phyloP scores from a whole-genome alignment of 2,888 invertebrate species.

The Azorinus chamasolen region DNA sequence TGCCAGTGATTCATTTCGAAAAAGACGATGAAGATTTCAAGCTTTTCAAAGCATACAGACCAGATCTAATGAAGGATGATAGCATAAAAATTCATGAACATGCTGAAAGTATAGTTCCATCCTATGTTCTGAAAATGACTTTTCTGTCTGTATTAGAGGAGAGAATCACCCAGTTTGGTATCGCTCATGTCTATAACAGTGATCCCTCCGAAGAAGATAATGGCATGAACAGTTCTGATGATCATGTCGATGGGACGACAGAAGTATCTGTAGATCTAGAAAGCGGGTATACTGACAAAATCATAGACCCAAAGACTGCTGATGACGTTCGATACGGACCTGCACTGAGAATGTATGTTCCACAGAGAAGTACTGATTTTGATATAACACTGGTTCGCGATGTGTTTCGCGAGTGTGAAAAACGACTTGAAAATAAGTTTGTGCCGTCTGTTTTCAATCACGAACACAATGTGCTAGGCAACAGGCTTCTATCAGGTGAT shows the following conservation, averaged over 20 bases:
- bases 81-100: conserved; percentile 14
- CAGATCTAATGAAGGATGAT: conserved; percentile 22
- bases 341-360: conserved; percentile 12
- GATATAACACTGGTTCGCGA: conserved; percentile 35
- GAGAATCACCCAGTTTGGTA: conserved; percentile 13
- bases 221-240: too few species aligned
- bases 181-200: conserved; percentile 17
- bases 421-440: conserved; percentile 25
- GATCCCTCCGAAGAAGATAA: too few species aligned
- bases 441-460: conserved; percentile 56
- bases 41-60: conserved; percentile 5
- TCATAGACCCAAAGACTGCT: not conserved
- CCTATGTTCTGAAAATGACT: conserved; percentile 58
- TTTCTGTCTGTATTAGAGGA: conserved; percentile 48
- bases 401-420: conserved; percentile 33
- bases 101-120: conserved; percentile 41
- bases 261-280: too few species aligned
- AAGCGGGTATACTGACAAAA: too few species aligned
- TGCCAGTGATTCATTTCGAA: conserved; percentile 39
- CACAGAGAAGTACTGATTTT: conserved; percentile 12
- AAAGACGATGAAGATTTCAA: conserved; percentile 24
- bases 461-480: conserved; percentile 49
- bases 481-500: conserved; percentile 19
- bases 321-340: conserved; percentile 19
- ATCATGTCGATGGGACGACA: too few species aligned